Conservation (phyloP, 2,797 vertebrate species). For the Gouania willdenowi region DNA sequence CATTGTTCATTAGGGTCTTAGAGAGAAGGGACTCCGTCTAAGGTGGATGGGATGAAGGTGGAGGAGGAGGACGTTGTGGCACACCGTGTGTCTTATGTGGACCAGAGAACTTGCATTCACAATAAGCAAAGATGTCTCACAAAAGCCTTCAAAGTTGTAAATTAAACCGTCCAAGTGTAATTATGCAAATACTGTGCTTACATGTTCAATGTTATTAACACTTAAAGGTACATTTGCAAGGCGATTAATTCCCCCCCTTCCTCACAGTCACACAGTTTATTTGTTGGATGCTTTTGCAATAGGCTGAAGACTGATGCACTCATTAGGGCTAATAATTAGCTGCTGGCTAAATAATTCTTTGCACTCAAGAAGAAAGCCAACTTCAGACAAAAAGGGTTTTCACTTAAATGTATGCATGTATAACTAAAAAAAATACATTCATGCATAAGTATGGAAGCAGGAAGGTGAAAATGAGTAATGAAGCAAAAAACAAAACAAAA, state of each 20-base stretch:
- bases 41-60: conserved; percentile 51
- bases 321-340: conserved; percentile 77
- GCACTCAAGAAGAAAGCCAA: conserved; percentile 40
- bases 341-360: conserved; percentile 59
- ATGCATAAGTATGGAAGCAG: conserved; percentile 25
- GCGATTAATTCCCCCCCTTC: conserved; percentile 79
- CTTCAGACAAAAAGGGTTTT: conserved; percentile 19
- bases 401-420: conserved; percentile 38
- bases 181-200: conserved; percentile 79
- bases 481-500: conserved; percentile 17
- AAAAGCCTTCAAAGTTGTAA: conserved; percentile 80
- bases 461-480: conserved; percentile 19
- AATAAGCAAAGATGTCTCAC: conserved; percentile 47
- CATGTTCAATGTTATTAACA: conserved; percentile 79
- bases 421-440: no score
- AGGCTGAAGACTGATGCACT: conserved; percentile 65
- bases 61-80: conserved; percentile 55
- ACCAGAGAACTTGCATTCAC: conserved; percentile 48
- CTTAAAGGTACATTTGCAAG: conserved; percentile 73
- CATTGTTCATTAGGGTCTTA: conserved; percentile 94
- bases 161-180: conserved; percentile 77
- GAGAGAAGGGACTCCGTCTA: conserved; percentile 66
- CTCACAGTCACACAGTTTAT: conserved; percentile 71
- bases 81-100: conserved; percentile 57
- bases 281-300: conserved; percentile 67